Conservation (phyloP, 2,113 vertebrate species). For the Salvelinus alpinus region DNA sequence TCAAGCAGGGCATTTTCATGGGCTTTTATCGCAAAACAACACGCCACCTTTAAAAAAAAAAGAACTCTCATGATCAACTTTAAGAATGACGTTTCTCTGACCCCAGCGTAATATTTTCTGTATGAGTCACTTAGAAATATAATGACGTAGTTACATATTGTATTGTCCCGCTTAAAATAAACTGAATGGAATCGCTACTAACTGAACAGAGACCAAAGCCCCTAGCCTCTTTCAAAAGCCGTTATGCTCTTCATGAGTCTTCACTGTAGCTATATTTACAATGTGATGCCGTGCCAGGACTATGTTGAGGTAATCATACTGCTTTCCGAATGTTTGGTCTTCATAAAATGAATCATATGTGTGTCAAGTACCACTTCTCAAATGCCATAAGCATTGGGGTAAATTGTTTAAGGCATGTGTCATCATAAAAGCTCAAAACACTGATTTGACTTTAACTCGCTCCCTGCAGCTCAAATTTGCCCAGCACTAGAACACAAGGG, state of each 20-base stretch:
- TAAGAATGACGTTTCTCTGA: constrained; percentile 35
- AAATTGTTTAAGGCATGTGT: constrained; percentile 49
- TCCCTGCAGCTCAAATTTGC: constrained; percentile 39
- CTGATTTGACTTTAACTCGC: constrained; percentile 14
- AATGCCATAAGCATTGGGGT: constrained; percentile 16
- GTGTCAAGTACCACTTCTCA: background rate
- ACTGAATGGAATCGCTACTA: background rate
- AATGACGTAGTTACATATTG: background rate
- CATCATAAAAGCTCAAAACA: constrained; percentile 36
- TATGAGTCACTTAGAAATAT: constrained; percentile 40
- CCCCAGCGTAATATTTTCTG: constrained; percentile 52
- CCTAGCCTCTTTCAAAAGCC: background rate
- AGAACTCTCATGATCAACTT: constrained; percentile 8
- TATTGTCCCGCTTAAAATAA: background rate
- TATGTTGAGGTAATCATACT: background rate
- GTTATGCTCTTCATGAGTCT: background rate
- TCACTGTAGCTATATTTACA: background rate
- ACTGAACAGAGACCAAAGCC: background rate
- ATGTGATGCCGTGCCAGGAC: background rate
- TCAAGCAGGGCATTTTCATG: constrained; percentile 46
- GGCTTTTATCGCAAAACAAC: constrained; percentile 55
- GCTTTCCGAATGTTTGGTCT: too few relatives aligned
- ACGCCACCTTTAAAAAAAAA: constrained; percentile 36
- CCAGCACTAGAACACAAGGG: constrained; percentile 53
- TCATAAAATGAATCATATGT: too few relatives aligned